These are phyloP conservation scores for Mobula birostris DNA, from an alignment of 2,113 vertebrate genomes.

Conservation along the genomic window DNA sequence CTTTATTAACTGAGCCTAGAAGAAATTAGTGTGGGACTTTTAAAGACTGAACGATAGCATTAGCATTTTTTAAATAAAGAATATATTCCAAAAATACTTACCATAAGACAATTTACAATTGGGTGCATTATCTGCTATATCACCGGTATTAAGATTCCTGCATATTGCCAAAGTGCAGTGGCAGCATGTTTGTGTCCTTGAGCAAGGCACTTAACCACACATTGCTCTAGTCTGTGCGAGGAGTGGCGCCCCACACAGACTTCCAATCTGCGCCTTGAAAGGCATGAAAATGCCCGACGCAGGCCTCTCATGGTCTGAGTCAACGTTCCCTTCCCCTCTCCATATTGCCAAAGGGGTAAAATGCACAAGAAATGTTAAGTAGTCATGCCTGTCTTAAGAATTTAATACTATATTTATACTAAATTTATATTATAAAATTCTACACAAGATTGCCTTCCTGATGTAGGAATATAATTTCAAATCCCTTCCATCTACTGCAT, in stretches of 20 bases:
- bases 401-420: no score
- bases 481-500: neutral
- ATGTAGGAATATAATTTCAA: neutral
- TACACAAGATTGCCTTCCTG: neutral
- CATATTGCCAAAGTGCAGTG: neutral
- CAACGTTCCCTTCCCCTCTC: no score
- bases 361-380: neutral
- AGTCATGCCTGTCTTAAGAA: neutral
- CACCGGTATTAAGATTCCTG: neutral
- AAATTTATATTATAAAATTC: neutral
- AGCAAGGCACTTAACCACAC: no score
- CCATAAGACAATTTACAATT: neutral
- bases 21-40: neutral
- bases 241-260: no score
- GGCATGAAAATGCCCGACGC: no score
- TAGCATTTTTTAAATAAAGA: neutral
- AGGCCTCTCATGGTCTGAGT: no score
- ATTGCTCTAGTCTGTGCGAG: no score
- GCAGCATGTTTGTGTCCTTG: no score
- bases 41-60: neutral
- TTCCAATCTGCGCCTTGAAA: no score
- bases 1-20: conserved; percentile 88
- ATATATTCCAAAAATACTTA: neutral
- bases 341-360: neutral
- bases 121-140: neutral